Percentiles rank a stretch among this genome's conserved stretches.
phyloP scores from a whole-genome alignment of 1,140 invertebrate species.

The Bombus turneri region DNA sequence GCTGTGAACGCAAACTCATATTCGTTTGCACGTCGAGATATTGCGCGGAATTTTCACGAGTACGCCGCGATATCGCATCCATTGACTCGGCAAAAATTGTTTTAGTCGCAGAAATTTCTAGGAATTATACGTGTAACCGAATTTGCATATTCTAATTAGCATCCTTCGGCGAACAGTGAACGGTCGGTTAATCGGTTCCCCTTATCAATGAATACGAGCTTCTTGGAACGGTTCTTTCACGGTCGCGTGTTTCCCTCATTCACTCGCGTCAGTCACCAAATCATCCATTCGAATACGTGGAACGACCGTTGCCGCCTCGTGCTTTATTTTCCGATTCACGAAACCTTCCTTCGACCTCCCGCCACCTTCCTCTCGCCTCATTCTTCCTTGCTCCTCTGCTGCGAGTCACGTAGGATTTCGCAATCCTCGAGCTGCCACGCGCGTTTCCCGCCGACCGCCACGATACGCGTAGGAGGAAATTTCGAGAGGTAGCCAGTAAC shows the following conservation, averaged over 20 bases:
- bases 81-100: slow-evolving; percentile 20
- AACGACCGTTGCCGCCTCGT: slow-evolving; percentile 16
- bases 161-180: slow-evolving; percentile 48
- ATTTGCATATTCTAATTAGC: slow-evolving; percentile 56
- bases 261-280: slow-evolving; percentile 43
- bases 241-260: slow-evolving; percentile 59
- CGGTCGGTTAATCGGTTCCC: slow-evolving; percentile 42
- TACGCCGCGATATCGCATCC: not conserved
- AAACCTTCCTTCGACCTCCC: not conserved
- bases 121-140: slow-evolving; percentile 38
- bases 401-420: slow-evolving; percentile 7
- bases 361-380: not conserved
- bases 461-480: not conserved
- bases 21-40: not conserved
- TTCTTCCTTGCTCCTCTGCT: not conserved
- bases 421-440: not conserved
- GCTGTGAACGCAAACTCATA: not conserved
- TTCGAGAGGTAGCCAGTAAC: not conserved
- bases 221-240: slow-evolving; percentile 56
- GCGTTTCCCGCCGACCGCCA: too few relatives aligned
- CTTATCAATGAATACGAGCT: slow-evolving; percentile 58
- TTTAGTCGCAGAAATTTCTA: not conserved
- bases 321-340: slow-evolving; percentile 18
- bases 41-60: not conserved
- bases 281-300: slow-evolving; percentile 20